Base-by-base conservation (phyloP, 2,888 invertebrate genomes). In the Andrena bucephala region DNA sequence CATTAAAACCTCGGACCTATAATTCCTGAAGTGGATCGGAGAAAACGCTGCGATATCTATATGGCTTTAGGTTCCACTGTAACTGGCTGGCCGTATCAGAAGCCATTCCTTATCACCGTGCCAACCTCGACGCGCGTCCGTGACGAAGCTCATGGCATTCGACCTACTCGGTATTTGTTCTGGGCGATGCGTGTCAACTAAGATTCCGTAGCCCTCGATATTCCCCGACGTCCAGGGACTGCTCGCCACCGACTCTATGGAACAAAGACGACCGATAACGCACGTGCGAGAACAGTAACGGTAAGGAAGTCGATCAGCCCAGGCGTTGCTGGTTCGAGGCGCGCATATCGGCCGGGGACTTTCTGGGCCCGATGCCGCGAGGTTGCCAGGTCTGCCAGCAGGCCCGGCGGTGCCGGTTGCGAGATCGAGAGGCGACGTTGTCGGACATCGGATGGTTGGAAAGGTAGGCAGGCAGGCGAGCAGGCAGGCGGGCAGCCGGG, bases 261-360 rank as follows among this genome's bases (percentile, higher is more conserved):
- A 72, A 81, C 62, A 81, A 79, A 81, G 80, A 24, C 67, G 33
- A 66, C 70, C 69, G 81, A 70, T 82, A 80, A 75, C 65, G 75
- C 82, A 62, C 66, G 82, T 74, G 76, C 67, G 66, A 60, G 75
- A 81, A 74, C 60, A 52, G 83, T 83, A 83, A 82, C 83, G 78
- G 83, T 82, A 83, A 82, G 82, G 73, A 78, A 82, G 83, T 62
- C 68, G 73, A 78, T 60, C 62, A 62, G 31, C 54, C 50, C 33
- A 60, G 69, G 81, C 67, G 57, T 81, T 62, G 70, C 48, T 42
- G 70, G 75, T 10, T 20, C 29, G 33, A 3, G 42, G 36, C 31
- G 24, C 57, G 66, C 24, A 48, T 16, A 36, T 16, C 54, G 36
- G 69, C 42, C 24, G 33, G 31, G 42, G 57, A 52, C 71, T 67